Evolutionary conservation across 2,797 vertebrate genomes (phyloP).

Genomic region (Phalloptychus januarius): DNA sequence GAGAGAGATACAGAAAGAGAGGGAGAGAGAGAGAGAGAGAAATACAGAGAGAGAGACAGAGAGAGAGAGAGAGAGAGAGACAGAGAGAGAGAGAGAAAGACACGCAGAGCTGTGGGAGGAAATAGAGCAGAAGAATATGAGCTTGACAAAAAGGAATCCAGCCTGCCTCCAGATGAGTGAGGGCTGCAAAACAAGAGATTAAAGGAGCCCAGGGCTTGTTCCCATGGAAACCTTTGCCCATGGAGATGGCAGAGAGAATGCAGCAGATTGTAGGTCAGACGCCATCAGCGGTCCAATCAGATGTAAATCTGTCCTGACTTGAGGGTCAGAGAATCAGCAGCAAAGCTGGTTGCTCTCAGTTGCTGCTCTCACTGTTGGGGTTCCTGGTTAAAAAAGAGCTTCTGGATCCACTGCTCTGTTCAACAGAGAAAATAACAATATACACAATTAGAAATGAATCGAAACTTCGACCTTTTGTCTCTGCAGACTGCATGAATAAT

Average conservation of each 20-base stretch:
- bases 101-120: constrained; percentile 62
- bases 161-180: constrained; percentile 78
- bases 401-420: neutral
- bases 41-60: too few species aligned
- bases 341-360: constrained; percentile 58
- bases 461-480: too few species aligned
- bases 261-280: constrained; percentile 82
- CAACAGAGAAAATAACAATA: neutral
- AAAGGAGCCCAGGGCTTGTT: constrained; percentile 78
- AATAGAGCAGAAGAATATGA: constrained; percentile 85
- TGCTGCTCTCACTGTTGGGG: constrained; percentile 48
- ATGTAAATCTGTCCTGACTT: constrained; percentile 73
- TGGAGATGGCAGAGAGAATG: constrained; percentile 65
- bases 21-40: neutral
- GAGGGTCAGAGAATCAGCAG: constrained; percentile 71
- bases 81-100: neutral
- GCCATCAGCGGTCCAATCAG: constrained; percentile 67
- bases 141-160: constrained; percentile 80
- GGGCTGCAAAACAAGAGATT: constrained; percentile 79
- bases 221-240: constrained; percentile 85
- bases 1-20: neutral
- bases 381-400: neutral
- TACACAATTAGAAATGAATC: neutral
- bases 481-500: too few species aligned
- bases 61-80: neutral